phyloP scores from a whole-genome alignment of 2,888 invertebrate genomes.

The Phyllotreta striolata region DNA sequence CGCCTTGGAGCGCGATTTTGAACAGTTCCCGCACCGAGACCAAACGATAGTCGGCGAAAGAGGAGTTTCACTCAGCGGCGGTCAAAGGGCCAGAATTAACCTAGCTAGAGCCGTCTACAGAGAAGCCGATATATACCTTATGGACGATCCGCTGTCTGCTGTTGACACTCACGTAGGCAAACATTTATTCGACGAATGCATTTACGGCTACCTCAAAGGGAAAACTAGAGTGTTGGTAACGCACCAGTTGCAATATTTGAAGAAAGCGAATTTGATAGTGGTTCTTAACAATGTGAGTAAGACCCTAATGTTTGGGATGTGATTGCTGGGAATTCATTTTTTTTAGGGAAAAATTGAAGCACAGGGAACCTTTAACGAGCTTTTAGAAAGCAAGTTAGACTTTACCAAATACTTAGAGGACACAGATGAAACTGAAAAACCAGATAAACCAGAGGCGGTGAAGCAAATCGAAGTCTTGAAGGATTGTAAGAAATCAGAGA shows the following conservation, averaged over 20 bases:
- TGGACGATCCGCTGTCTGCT: constrained; percentile 34
- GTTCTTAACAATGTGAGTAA: constrained; percentile 68
- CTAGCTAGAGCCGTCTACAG: constrained; percentile 29
- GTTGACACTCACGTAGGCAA: constrained; percentile 33
- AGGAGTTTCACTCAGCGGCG: constrained; percentile 31
- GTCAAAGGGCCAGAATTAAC: constrained; percentile 35
- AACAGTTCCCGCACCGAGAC: constrained; percentile 53
- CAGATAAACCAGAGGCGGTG: not conserved
- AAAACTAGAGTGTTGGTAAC: constrained; percentile 84
- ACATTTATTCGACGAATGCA: constrained; percentile 73
- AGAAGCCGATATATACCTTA: constrained; percentile 23
- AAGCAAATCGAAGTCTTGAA: too few species aligned
- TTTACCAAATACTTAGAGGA: constrained; percentile 42
- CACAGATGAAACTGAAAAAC: constrained; percentile 32
- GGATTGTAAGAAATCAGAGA: not conserved
- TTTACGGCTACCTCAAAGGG: constrained; percentile 65
- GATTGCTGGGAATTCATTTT: not conserved
- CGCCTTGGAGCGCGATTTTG: constrained; percentile 20
- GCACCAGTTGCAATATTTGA: constrained; percentile 83
- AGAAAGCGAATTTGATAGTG: constrained; percentile 70
- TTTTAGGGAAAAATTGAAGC: constrained; percentile 45
- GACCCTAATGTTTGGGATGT: not conserved
- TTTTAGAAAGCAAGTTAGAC: constrained; percentile 39
- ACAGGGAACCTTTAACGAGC: constrained; percentile 45
- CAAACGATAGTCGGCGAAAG: constrained; percentile 22